Percentiles rank a stretch among this genome's conserved stretches.
These are phyloP conservation scores for Lepidothrix coronata DNA, from an alignment of 2,113 vertebrate species.

Conservation along the genomic window DNA sequence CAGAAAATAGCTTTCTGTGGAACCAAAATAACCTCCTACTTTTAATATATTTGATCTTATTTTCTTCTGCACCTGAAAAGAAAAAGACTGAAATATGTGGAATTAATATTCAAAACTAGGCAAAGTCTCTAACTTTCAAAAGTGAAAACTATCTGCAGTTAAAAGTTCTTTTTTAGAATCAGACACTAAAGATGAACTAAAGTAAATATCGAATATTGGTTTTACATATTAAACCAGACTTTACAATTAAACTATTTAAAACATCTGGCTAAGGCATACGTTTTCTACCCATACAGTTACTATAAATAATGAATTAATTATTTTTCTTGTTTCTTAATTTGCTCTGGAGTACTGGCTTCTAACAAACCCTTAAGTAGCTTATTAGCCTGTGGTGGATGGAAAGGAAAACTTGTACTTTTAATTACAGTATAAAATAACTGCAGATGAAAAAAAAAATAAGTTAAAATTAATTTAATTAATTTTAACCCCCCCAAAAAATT, in stretches of 20 bases:
- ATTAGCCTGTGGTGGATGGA: background rate
- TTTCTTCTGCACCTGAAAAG: background rate
- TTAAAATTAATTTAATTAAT: background rate
- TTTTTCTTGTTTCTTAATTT: background rate
- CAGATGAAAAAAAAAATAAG: conserved; percentile 1
- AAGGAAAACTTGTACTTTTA: background rate
- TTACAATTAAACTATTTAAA: background rate
- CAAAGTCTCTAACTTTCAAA: background rate
- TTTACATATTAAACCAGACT: background rate
- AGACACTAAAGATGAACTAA: background rate
- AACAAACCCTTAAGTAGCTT: background rate
- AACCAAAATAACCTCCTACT: background rate
- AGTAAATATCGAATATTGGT: background rate
- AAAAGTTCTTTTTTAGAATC: background rate
- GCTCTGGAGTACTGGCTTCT: background rate
- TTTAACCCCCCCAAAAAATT: rapidly evolving
- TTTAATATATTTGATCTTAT: background rate
- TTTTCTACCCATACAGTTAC: background rate
- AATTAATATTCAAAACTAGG: background rate
- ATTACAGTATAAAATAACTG: background rate
- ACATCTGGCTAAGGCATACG: background rate
- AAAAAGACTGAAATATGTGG: background rate
- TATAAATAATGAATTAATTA: background rate
- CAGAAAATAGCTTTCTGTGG: background rate
- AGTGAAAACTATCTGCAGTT: background rate